These are phyloP conservation scores for Takifugu bimaculatus DNA, from an alignment of 2,113 vertebrate genomes.

Conservation along the genomic window DNA sequence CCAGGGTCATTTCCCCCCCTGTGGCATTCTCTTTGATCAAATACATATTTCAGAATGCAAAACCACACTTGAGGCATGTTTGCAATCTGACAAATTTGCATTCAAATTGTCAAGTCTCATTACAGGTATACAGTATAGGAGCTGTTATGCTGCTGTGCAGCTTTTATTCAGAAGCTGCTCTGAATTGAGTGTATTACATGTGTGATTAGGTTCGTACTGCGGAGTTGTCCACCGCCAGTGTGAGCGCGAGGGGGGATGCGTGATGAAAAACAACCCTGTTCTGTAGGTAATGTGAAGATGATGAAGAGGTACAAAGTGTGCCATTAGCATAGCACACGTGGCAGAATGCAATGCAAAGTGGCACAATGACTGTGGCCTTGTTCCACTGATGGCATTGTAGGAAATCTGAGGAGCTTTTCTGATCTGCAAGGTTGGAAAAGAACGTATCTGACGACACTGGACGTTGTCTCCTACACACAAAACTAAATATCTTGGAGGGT, in stretches of 20 bases:
- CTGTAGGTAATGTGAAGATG: constrained; percentile 18
- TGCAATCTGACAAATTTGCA: constrained; percentile 37
- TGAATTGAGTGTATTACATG: constrained; percentile 22
- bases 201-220: neutral
- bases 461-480: too few species aligned
- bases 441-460: too few species aligned
- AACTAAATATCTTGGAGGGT: too few species aligned
- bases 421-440: neutral
- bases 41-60: constrained; percentile 28
- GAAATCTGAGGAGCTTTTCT: constrained; percentile 4
- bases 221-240: constrained; percentile 13
- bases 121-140: constrained; percentile 10
- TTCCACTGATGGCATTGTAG: neutral
- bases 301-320: constrained; percentile 8
- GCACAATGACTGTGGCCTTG: constrained; percentile 54
- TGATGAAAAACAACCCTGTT: constrained; percentile 6
- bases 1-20: constrained; percentile 29
- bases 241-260: neutral
- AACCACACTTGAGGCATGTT: constrained; percentile 26
- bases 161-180: constrained; percentile 20
- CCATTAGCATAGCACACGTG: constrained; percentile 29
- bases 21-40: constrained; percentile 34
- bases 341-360: constrained; percentile 5
- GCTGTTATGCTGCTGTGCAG: constrained; percentile 24
- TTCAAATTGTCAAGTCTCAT: constrained; percentile 20